phyloP scores from a whole-genome alignment of 2,113 vertebrate genomes.

The Rhinogobius similis region DNA sequence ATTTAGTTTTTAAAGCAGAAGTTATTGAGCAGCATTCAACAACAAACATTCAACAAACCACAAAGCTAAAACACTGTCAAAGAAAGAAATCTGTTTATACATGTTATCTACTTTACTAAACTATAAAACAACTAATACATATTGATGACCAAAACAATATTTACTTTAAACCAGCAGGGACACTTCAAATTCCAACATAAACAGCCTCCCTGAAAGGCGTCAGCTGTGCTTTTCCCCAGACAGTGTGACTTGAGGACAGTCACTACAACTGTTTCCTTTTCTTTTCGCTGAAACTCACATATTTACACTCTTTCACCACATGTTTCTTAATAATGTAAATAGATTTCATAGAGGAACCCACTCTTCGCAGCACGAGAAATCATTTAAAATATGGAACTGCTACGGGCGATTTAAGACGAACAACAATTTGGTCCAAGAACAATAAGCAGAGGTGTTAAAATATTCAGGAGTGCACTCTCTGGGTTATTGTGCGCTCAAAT shows the following conservation, averaged over 20 bases:
- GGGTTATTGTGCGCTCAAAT: constrained; percentile 63
- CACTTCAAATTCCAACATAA: constrained; percentile 28
- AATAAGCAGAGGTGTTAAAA: constrained; percentile 75
- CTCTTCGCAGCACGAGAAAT: constrained; percentile 46
- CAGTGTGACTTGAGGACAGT: constrained; percentile 39
- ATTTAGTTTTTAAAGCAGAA: no score
- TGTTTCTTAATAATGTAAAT: constrained; percentile 62
- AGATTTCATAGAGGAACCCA: constrained; percentile 53
- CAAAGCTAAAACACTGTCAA: not conserved
- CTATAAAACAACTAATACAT: not conserved
- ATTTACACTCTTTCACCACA: constrained; percentile 44
- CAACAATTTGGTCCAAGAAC: constrained; percentile 62
- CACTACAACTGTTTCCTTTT: constrained; percentile 25
- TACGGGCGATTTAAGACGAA: constrained; percentile 61
- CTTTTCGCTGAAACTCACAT: constrained; percentile 32
- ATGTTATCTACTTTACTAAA: not conserved
- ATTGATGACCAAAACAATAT: not conserved
- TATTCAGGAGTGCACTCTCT: constrained; percentile 65
- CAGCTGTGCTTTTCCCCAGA: constrained; percentile 26
- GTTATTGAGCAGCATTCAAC: not conserved
- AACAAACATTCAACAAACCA: not conserved
- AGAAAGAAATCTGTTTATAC: not conserved
- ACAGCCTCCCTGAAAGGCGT: constrained; percentile 32
- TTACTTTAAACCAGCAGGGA: constrained; percentile 7
- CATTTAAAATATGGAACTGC: constrained; percentile 62